Conservation (phyloP, 1,140 invertebrate genomes). For the Drosophila nigromelanica region DNA sequence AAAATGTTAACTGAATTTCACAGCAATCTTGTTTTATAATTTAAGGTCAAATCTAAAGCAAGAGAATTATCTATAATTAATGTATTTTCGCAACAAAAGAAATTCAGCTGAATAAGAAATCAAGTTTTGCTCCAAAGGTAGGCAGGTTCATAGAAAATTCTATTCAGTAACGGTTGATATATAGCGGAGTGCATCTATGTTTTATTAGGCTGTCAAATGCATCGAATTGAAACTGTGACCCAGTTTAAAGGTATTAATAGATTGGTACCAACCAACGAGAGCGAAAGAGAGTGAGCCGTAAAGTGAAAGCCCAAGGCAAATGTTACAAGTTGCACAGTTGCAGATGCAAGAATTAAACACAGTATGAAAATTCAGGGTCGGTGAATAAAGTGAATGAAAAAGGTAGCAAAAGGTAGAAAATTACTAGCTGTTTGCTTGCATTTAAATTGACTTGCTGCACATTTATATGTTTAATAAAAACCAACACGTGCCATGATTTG, state of each 20-base stretch:
- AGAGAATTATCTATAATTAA: neutral
- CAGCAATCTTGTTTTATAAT: neutral
- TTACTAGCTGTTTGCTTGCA: neutral
- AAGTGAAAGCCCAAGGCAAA: conserved; percentile 7
- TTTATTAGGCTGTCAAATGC: conserved; percentile 37
- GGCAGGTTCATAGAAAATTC: conserved; percentile 5
- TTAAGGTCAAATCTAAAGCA: neutral
- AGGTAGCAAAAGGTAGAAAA: no score
- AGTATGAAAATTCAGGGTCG: conserved; percentile 5
- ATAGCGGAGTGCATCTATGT: conserved; percentile 10
- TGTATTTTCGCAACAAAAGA: neutral
- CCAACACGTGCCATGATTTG: neutral
- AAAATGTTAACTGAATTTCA: neutral
- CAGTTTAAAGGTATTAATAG: conserved; percentile 39
- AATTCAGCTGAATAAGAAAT: neutral
- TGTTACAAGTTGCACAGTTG: neutral
- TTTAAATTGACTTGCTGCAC: neutral
- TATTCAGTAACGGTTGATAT: neutral
- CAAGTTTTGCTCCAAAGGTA: neutral
- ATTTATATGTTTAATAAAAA: neutral
- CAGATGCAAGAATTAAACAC: neutral
- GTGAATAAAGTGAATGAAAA: no score
- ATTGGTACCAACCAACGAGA: neutral
- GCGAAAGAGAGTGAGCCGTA: neutral
- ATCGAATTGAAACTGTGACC: conserved; percentile 36